A percentile compares a stretch with the other conserved stretches of the same genome.
These are phyloP conservation scores for Hyles euphorbiae DNA, from an alignment of 1,140 invertebrate species.

Conservation along the genomic window DNA sequence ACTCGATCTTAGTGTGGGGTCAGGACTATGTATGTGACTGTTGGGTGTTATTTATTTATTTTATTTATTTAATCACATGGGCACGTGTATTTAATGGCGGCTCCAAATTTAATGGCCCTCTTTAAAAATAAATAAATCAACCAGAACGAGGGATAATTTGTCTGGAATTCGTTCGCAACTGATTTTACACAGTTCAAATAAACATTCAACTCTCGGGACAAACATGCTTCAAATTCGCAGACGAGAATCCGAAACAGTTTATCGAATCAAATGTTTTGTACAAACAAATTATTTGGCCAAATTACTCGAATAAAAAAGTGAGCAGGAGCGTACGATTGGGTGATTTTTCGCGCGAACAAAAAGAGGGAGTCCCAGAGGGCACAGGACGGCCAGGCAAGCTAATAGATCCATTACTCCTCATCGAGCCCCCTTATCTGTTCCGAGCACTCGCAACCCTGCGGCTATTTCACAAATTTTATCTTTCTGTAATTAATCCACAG, in stretches of 20 bases:
- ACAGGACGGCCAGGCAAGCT: constrained; percentile 31
- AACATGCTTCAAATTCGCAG: constrained; percentile 20
- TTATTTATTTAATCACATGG: too few species aligned
- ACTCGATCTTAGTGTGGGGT: too few species aligned
- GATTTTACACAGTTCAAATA: constrained; percentile 28
- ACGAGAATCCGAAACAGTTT: constrained; percentile 29
- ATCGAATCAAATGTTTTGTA: constrained; percentile 37
- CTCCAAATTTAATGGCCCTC: not conserved
- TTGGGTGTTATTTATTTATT: too few species aligned
- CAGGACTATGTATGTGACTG: too few species aligned
- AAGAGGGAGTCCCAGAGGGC: constrained; percentile 25
- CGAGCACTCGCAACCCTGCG: constrained; percentile 49
- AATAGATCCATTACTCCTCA: constrained; percentile 58
- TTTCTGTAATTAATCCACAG: constrained; percentile 63
- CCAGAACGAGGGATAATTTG: constrained; percentile 29
- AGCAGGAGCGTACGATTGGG: constrained; percentile 25
- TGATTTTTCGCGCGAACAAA: constrained; percentile 42
- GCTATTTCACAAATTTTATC: constrained; percentile 68
- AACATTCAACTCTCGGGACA: constrained; percentile 31
- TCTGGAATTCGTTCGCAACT: constrained; percentile 27
- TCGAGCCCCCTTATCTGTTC: constrained; percentile 52
- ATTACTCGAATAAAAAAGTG: constrained; percentile 28
- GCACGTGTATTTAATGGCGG: too few species aligned
- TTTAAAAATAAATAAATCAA: constrained; percentile 30
- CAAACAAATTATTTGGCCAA: constrained; percentile 35